phyloP scores from a whole-genome alignment of 2,888 invertebrate genomes.

The Drosophila phalerata region DNA sequence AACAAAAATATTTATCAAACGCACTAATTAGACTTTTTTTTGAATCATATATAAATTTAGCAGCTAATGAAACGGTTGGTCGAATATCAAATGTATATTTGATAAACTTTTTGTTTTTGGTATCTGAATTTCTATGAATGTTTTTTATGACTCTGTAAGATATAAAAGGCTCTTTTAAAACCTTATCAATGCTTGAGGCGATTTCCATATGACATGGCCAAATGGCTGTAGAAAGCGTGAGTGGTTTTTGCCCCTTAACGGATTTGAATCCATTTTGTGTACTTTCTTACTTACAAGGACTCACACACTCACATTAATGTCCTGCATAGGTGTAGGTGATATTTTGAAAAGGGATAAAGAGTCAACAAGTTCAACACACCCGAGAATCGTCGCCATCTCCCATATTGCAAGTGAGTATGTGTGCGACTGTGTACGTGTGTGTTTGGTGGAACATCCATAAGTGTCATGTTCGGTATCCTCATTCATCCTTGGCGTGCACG shows the following conservation, averaged over 20 bases:
- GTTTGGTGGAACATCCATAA: slow-evolving; percentile 76
- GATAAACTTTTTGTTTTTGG: no score
- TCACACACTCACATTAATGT: slow-evolving; percentile 21
- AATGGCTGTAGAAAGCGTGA: slow-evolving; percentile 70
- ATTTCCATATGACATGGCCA: slow-evolving; percentile 68
- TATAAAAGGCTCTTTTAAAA: slow-evolving; percentile 42
- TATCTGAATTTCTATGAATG: background rate
- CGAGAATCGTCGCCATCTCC: slow-evolving; percentile 42
- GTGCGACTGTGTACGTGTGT: slow-evolving; percentile 26
- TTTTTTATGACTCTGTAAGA: background rate
- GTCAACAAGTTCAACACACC: slow-evolving; percentile 35
- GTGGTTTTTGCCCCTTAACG: slow-evolving; percentile 71
- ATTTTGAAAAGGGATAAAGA: slow-evolving; percentile 61
- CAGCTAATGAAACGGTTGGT: no score
- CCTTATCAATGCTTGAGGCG: slow-evolving; percentile 63
- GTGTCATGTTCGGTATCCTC: slow-evolving; percentile 83
- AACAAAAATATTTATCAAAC: no score
- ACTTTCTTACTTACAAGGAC: slow-evolving; percentile 19
- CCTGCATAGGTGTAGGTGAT: slow-evolving; percentile 46
- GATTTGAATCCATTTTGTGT: slow-evolving; percentile 65
- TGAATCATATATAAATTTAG: no score
- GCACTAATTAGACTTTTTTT: no score
- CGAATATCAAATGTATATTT: no score
- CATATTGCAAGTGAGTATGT: slow-evolving; percentile 25
- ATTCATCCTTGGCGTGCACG: slow-evolving; percentile 82